Base-by-base conservation (phyloP, 1,140 invertebrate genomes). In the Theocolax elegans region DNA sequence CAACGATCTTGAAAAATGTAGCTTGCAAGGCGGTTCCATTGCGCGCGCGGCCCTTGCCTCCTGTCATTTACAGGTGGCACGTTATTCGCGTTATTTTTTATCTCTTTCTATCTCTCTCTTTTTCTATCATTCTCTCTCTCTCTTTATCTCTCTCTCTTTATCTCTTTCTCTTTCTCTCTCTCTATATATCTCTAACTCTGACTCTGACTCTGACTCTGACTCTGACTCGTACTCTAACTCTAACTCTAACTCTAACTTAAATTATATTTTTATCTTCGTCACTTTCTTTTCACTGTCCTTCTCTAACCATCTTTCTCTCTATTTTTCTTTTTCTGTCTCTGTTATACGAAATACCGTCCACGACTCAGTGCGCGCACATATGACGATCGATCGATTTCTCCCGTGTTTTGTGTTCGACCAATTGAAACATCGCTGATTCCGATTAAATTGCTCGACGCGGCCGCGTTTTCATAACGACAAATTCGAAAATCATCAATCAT, bases 401-500 rank as follows among this genome's bases (percentile, higher is more conserved):
- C 13, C 38, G 10, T 63, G 35, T 67, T 67, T 67, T 58, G 44
- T 60, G 46, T 42, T 60, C 56, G 54, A 29, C 29, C 65, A 68
- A 60, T 68, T 42, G 56, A 68, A 68, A 51, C 46, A 60, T 68
- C 44, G 17, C 58, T 62, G 58, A 62, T 69, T 44, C 23, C 38
- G 48, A 69, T 69, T 53, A 42, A 69, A 69, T 69, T 62, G 48
- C 21, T 46, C 21, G 46, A 31, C 42, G 42, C n/a, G 31, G 1
- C 15, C 44, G 27, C 17, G 31, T 68, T 54, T 64, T 56, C 59
- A 64, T 40, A 35, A 27, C 29, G 51, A 70, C 35, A 56, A 56
- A 70, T 58, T 60, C 12, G 27, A 64, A 38, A 56, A 70, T 64
- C 51, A 70, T 64, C 51, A 62, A 64, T 70, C 60, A 64, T 70